phyloP scores from a whole-genome alignment of 2,113 vertebrate species.

The Zosterops pallidus region DNA sequence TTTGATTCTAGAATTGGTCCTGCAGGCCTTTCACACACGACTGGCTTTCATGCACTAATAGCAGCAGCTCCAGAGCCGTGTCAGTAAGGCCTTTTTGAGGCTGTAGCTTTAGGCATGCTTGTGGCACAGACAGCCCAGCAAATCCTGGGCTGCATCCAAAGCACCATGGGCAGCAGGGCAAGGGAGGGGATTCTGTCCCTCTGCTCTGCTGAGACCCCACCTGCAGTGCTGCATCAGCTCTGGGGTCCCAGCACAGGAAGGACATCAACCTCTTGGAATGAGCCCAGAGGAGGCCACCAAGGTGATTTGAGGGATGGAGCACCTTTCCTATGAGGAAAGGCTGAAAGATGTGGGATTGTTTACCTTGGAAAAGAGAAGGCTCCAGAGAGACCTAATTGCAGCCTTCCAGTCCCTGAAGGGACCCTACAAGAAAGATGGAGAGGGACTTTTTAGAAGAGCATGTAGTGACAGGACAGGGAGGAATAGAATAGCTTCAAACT shows the following conservation, averaged over 20 bases:
- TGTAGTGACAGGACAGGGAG: background rate
- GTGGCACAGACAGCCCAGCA: fast-evolving
- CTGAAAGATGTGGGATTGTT: background rate
- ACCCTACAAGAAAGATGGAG: background rate
- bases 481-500: background rate
- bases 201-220: background rate
- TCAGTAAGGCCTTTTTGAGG: background rate
- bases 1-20: background rate
- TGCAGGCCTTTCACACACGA: background rate
- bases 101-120: background rate
- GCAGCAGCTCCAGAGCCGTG: background rate
- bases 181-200: background rate
- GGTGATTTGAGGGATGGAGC: background rate
- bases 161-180: background rate
- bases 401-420: background rate
- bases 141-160: background rate
- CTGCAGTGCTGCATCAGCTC: background rate
- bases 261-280: background rate
- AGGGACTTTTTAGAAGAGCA: background rate
- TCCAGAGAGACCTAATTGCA: background rate
- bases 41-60: background rate
- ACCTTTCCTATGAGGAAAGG: background rate
- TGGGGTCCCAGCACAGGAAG: background rate
- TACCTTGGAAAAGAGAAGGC: background rate
- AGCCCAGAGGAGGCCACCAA: background rate